Evolutionary conservation across 2,888 invertebrate species (phyloP), one percentile per base, ranked within the genome.

Genomic region (Calliphora vomitoria): DNA sequence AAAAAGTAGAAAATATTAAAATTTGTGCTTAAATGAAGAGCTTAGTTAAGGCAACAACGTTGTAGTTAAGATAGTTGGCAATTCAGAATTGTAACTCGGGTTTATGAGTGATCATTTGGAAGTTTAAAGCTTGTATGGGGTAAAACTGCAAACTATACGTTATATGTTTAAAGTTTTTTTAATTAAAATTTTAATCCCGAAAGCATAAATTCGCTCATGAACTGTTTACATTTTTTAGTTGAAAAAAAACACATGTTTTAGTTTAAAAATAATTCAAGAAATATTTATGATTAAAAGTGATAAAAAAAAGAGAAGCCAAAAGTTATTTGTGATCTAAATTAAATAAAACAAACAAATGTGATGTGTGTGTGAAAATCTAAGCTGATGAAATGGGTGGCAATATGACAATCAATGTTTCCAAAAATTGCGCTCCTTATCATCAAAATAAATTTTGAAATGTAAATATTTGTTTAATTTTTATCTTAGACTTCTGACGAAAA

Each of bases 21-120:
- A n/a, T 6, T n/a, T n/a, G 10, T 15, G 18, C 20, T 55, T n/a
- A 62, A 31, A 25, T 25, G 11, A 31, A 15, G 3, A 6, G 15
- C 20, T 74, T 74, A 74, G 74, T 38, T 3, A 47, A 68, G 79
- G 69, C 85, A 44, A 58, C 8, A 60, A 79, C 79, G 74, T 20
- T 31, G 8, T n/a, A 20, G 6, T 44, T 35, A 38, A 25, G 35
- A 2, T 53, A 11, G 83, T 78, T 83, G 71, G 78, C 64, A 78
- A 79, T 4, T 62, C 35, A 0, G 11, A 44, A 44, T 44, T 44
- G 44, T 11, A 4, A 11, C 1, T 13, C 35, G 35, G 35, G 13
- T 4, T 11, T 44, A 41, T 41, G 8, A 41, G 41, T 10, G 8
- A 41, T 41, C 41, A 41, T 41, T 38, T 8, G 38, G 38, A 8